Evolutionary conservation across 2,888 invertebrate species (phyloP).

Genomic region (Hipparchia sbordonii): DNA sequence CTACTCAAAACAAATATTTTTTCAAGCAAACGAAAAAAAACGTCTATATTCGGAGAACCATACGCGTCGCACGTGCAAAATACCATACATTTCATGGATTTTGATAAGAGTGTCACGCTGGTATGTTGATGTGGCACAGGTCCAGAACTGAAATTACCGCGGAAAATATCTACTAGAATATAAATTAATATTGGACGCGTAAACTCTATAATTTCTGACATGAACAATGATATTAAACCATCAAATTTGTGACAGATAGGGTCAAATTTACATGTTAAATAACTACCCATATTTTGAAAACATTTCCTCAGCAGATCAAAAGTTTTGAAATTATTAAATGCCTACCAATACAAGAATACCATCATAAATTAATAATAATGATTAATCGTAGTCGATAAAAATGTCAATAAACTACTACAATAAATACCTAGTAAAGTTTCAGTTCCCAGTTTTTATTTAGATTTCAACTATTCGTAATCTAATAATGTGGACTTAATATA

Average conservation of each 20-base stretch:
- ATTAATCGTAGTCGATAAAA: too few species aligned
- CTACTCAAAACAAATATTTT: neutral
- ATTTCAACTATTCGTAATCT: neutral
- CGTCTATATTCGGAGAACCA: neutral
- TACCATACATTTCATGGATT: constrained; percentile 12
- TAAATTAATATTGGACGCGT: constrained; percentile 29
- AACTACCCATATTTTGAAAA: neutral
- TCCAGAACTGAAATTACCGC: constrained; percentile 27
- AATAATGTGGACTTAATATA: neutral
- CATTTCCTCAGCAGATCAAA: neutral
- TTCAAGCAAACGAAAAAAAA: neutral
- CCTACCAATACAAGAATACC: neutral
- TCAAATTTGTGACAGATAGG: neutral
- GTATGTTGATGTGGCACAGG: constrained; percentile 27
- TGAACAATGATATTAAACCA: neutral
- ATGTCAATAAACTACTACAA: too few species aligned
- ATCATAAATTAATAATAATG: neutral
- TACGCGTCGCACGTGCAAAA: constrained; percentile 38
- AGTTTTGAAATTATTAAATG: neutral
- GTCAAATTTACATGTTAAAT: neutral
- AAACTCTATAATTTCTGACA: constrained; percentile 17
- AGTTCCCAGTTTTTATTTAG: too few species aligned
- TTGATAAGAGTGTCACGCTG: constrained; percentile 25
- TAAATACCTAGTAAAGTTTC: too few species aligned
- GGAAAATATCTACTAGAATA: constrained; percentile 29